Evolutionary conservation across 2,888 invertebrate species (phyloP).

Genomic region (Chrysomela aeneicollis): DNA sequence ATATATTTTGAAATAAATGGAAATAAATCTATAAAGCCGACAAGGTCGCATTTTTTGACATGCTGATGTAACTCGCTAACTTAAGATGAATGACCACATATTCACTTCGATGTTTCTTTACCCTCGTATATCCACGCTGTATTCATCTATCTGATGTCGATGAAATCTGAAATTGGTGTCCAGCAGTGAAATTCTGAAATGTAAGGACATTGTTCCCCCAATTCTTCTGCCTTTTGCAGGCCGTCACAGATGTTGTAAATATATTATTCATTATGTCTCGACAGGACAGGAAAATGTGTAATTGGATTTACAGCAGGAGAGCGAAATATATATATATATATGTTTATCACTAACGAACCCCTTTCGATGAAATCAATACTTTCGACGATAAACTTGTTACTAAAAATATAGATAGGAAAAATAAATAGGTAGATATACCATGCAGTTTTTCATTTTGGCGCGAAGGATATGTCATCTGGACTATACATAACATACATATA

Average conservation of each 20-base stretch:
- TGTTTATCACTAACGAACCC: neutral
- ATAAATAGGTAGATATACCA: too few relatives aligned
- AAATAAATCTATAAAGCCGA: too few relatives aligned
- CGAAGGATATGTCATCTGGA: too few relatives aligned
- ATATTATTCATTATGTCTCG: constrained; percentile 52
- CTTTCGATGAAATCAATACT: neutral
- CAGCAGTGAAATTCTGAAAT: constrained; percentile 46
- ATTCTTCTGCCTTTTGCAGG: constrained; percentile 52
- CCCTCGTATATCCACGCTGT: constrained; percentile 14
- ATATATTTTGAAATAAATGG: too few relatives aligned
- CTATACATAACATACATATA: too few relatives aligned
- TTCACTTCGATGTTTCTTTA: too few relatives aligned
- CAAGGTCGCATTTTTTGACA: too few relatives aligned
- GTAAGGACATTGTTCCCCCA: constrained; percentile 52
- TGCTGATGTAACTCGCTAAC: too few relatives aligned
- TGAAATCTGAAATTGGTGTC: constrained; percentile 18
- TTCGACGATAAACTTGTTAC: too few relatives aligned
- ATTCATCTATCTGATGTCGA: constrained; percentile 18
- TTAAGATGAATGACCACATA: too few relatives aligned
- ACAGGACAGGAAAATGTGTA: neutral
- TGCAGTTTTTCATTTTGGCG: too few relatives aligned
- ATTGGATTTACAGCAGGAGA: neutral
- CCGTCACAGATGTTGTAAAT: constrained; percentile 54
- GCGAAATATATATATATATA: neutral
- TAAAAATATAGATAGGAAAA: too few relatives aligned